phyloP scores from a whole-genome alignment of 2,888 invertebrate species.

The Boloria euphrosyne region DNA sequence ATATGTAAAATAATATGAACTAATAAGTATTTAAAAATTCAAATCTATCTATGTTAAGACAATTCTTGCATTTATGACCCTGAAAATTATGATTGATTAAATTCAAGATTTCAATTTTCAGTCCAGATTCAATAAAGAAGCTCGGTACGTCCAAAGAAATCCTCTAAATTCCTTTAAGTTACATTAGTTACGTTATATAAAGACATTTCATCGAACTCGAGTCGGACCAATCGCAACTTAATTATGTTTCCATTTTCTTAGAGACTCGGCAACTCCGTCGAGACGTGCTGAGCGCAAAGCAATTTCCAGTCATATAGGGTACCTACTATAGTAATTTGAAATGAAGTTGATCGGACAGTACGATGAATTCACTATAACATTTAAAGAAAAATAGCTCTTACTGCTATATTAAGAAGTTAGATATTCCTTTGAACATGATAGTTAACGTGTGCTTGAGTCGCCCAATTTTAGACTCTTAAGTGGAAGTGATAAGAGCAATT shows the following conservation, averaged over 20 bases:
- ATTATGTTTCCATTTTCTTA: conserved; percentile 44
- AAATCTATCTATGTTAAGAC: too few relatives aligned
- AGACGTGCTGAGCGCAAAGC: conserved; percentile 41
- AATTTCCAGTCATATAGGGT: conserved; percentile 42
- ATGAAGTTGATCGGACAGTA: conserved; percentile 38
- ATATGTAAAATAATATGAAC: too few relatives aligned
- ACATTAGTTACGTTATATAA: conserved; percentile 23
- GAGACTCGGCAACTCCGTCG: conserved; percentile 38
- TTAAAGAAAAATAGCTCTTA: conserved; percentile 22
- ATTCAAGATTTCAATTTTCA: neutral
- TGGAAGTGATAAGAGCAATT: conserved; percentile 45
- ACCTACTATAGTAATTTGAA: conserved; percentile 40
- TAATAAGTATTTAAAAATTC: too few relatives aligned
- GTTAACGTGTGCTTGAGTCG: conserved; percentile 19
- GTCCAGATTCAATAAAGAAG: conserved; percentile 1
- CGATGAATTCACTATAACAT: conserved; percentile 28
- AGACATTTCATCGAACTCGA: conserved; percentile 27
- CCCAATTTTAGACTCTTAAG: conserved; percentile 39
- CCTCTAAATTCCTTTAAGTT: conserved; percentile 14
- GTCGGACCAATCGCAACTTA: conserved; percentile 40
- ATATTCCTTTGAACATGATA: neutral
- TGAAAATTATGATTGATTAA: too few relatives aligned
- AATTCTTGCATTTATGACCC: too few relatives aligned
- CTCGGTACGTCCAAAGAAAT: neutral
- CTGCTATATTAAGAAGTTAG: neutral